Evolutionary conservation across 2,113 vertebrate genomes (phyloP).

Genomic region (Atherinomorus stipes): DNA sequence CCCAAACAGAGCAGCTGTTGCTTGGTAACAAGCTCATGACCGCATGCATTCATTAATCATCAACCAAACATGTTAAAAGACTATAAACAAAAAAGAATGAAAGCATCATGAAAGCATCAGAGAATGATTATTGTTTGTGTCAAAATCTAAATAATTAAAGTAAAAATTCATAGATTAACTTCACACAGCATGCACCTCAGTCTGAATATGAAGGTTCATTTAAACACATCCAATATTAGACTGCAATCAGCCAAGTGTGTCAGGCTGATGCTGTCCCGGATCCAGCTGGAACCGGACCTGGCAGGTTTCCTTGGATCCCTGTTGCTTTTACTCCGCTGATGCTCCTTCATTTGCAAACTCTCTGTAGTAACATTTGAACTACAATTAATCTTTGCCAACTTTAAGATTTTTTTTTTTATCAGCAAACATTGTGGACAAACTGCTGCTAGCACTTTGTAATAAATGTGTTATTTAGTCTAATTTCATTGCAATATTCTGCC

Average conservation of each 20-base stretch:
- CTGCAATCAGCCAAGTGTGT: conserved; percentile 8
- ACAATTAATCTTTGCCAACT: neutral
- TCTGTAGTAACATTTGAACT: neutral
- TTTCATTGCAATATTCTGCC: neutral
- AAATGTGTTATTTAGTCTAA: neutral
- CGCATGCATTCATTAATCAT: conserved; percentile 3
- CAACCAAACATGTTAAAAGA: neutral
- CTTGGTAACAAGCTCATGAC: conserved; percentile 8
- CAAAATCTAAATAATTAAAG: neutral
- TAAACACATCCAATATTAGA: conserved; percentile 15
- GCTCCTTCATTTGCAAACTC: conserved; percentile 24
- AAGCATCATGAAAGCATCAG: neutral
- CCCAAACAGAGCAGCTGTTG: conserved; percentile 11
- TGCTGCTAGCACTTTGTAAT: neutral
- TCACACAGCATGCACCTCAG: neutral
- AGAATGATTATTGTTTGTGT: neutral
- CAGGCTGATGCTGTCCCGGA: conserved; percentile 6
- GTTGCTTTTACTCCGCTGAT: neutral
- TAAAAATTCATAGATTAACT: neutral
- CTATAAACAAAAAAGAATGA: neutral
- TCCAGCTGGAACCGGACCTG: conserved; percentile 29
- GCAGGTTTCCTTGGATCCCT: conserved; percentile 21
- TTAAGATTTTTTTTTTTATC: neutral
- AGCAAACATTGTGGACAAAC: neutral
- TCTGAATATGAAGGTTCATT: conserved; percentile 14